Evolutionary conservation across 2,113 vertebrate genomes (phyloP), one percentile per base, ranked within the genome.

Genomic region (Clarias gariepinus): DNA sequence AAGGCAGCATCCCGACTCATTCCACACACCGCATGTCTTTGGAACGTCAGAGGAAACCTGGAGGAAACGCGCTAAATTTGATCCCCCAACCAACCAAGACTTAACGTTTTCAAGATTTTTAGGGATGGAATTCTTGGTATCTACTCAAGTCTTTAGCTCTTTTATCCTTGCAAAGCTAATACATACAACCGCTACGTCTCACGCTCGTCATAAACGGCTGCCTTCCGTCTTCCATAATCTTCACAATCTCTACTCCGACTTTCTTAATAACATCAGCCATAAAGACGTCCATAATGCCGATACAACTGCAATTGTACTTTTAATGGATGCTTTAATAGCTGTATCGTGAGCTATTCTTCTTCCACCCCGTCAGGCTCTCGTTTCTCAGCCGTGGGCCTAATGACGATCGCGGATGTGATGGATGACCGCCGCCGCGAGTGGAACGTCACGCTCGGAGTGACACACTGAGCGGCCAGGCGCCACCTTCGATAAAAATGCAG

Each of bases 381-480:
- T 30, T 19, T 30, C 76, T 57, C 23, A 63, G 30, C 66, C 15
- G 5, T 36, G 21, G 58, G 68, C 86, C 61, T 87, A 73, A 87
- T 82, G 80, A 82, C 12, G 85, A 55, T 68, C 8, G 33, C 60
- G 78, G 78, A 81, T 2, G 60, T 81, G 80, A 81, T 81, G 60
- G 60, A 63, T 81, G 60, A 81, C 78, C 78, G n/a, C 60, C 16
- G 36, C 23, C 11, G 61, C 1, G 25, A 81, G 57, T 86, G 85
- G 55, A 80, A 30, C 66, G 18, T 73, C 18, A 52, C 52, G 68
- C 57, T 47, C 19, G 3, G 23, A 81, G 63, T 23, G 64, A 25
- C 85, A 10, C 66, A 19, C 4, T 18, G 71, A 61, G 23, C 55
- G 23, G 12, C 13, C 21, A 4, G 63, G 68, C 64, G 28, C 85